A percentile compares a stretch with the other conserved stretches of the same genome.
These are phyloP conservation scores for Taphrorychus bicolor DNA, from an alignment of 2,888 invertebrate species.

Conservation along the genomic window DNA sequence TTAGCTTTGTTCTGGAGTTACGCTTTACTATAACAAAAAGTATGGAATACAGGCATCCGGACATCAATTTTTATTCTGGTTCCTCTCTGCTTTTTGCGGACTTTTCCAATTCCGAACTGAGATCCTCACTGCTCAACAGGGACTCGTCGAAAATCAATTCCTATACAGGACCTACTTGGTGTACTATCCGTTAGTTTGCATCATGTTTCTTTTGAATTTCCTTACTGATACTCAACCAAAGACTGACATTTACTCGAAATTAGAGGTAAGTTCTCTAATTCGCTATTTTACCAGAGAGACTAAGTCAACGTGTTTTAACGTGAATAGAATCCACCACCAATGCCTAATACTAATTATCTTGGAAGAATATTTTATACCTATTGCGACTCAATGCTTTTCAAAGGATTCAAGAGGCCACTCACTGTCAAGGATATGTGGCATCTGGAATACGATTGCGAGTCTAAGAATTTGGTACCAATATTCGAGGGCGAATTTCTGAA, in stretches of 20 bases:
- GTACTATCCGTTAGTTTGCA: constrained; percentile 74
- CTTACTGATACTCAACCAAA: constrained; percentile 54
- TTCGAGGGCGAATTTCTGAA: constrained; percentile 76
- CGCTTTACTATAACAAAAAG: constrained; percentile 57
- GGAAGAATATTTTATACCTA: constrained; percentile 50
- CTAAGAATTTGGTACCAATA: constrained; percentile 74
- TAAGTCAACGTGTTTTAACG: neutral
- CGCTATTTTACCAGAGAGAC: neutral
- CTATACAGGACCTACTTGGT: constrained; percentile 79
- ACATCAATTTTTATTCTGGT: constrained; percentile 64
- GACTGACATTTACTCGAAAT: constrained; percentile 40
- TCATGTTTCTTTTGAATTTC: constrained; percentile 57
- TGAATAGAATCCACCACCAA: constrained; percentile 39
- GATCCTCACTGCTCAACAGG: constrained; percentile 16
- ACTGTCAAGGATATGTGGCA: constrained; percentile 63
- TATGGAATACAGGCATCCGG: constrained; percentile 65
- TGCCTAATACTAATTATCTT: constrained; percentile 40
- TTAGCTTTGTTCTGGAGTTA: constrained; percentile 21
- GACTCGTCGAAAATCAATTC: constrained; percentile 14
- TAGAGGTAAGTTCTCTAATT: constrained; percentile 25
- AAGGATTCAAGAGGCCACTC: constrained; percentile 62
- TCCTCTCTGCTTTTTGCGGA: constrained; percentile 59
- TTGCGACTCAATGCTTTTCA: constrained; percentile 61
- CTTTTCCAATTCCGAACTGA: constrained; percentile 40
- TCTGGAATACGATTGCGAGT: constrained; percentile 68